Conservation (phyloP, 2,888 invertebrate genomes). For the Lycaena phlaeas region DNA sequence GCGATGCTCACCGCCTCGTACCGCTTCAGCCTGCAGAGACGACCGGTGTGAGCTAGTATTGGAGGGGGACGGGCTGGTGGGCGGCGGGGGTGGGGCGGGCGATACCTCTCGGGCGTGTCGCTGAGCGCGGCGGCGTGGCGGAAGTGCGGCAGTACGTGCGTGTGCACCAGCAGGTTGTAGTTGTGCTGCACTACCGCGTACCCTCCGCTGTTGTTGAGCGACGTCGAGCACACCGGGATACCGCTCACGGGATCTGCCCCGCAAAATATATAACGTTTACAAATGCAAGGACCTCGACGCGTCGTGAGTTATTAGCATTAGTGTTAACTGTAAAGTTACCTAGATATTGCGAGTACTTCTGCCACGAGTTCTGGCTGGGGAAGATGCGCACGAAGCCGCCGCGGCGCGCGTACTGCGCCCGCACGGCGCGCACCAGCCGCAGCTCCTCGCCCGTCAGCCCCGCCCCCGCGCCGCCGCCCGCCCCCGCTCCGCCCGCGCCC, state of each 20-base stretch:
- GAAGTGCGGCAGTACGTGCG: slow-evolving; percentile 80
- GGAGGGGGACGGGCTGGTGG: not conserved
- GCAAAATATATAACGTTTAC: no score
- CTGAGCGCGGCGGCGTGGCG: slow-evolving; percentile 49
- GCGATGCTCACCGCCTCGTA: slow-evolving; percentile 74
- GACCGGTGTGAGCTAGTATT: no score
- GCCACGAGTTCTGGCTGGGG: slow-evolving; percentile 91
- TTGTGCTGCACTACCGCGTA: slow-evolving; percentile 80
- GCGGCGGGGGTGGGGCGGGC: not conserved
- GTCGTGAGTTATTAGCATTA: no score
- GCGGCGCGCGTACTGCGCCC: slow-evolving; percentile 84
- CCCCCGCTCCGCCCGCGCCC: slow-evolving; percentile 55
- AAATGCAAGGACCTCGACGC: no score
- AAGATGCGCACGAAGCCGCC: slow-evolving; percentile 94
- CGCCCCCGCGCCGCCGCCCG: slow-evolving; percentile 36
- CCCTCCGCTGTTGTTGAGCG: slow-evolving; percentile 69
- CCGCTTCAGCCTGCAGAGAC: slow-evolving; percentile 55
- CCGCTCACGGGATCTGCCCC: slow-evolving; percentile 82
- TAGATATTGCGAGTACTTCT: slow-evolving; percentile 83
- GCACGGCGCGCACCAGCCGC: slow-evolving; percentile 80
- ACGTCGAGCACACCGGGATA: slow-evolving; percentile 79
- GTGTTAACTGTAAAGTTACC: slow-evolving; percentile 61
- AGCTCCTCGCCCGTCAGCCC: slow-evolving; percentile 82
- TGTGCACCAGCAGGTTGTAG: slow-evolving; percentile 83
- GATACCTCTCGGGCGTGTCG: slow-evolving; percentile 60